Evolutionary conservation across 2,888 invertebrate species (phyloP).

Genomic region (Tubiluchus corallicola): DNA sequence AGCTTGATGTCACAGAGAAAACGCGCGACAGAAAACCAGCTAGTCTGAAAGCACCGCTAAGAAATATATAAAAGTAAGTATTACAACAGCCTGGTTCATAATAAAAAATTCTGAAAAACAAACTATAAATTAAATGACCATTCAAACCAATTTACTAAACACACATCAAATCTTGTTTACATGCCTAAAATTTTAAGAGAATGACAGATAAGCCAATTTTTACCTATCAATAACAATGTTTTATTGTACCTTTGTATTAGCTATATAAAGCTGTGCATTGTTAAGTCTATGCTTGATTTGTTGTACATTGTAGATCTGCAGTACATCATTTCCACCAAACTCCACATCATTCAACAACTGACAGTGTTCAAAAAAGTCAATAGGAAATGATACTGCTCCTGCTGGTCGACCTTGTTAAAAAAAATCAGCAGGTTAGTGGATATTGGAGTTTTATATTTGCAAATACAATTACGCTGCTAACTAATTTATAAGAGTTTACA

Average conservation of each 20-base stretch:
- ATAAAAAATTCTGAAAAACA: slow-evolving; percentile 8
- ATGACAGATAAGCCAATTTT: no score
- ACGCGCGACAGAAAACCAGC: no score
- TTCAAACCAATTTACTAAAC: not conserved
- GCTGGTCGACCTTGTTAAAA: no score
- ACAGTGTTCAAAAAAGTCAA: slow-evolving; percentile 94
- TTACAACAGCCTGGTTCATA: not conserved
- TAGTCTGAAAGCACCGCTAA: no score
- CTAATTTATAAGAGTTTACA: no score
- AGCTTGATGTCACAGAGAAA: no score
- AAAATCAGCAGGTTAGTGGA: no score
- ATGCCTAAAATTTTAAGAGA: no score
- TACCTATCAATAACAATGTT: no score
- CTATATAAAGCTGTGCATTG: slow-evolving; percentile 70
- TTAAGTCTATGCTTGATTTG: slow-evolving; percentile 80
- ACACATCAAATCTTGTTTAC: slow-evolving; percentile 7
- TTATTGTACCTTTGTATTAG: slow-evolving; percentile 60
- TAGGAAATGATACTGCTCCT: slow-evolving; percentile 58
- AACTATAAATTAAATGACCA: slow-evolving; percentile 2
- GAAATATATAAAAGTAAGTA: no score
- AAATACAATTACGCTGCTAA: no score
- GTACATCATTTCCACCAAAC: slow-evolving; percentile 77
- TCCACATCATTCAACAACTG: slow-evolving; percentile 77
- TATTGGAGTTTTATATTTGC: no score
- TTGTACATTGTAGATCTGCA: slow-evolving; percentile 80